Conservation (phyloP, 2,797 vertebrate genomes). For the Pangasius macronema region DNA sequence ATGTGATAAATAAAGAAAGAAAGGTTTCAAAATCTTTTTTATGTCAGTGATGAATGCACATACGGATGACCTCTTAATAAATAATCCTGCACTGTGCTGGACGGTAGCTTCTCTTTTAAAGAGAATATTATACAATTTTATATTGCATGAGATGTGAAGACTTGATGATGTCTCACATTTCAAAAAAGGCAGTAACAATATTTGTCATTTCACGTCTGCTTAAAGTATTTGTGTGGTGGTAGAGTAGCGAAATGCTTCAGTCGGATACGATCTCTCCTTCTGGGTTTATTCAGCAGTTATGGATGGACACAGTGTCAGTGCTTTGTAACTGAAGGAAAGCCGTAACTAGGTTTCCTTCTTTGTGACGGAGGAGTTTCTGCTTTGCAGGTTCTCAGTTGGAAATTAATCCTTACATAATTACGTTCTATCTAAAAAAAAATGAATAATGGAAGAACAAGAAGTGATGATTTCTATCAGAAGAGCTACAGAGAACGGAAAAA, state of each 20-base stretch:
- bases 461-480: not conserved
- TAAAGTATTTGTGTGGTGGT: not conserved
- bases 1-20: constrained; percentile 69
- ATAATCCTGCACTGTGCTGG: not conserved
- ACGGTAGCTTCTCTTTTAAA: not conserved
- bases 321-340: not conserved
- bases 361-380: not conserved
- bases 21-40: constrained; percentile 64
- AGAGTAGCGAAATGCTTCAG: not conserved
- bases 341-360: not conserved
- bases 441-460: not conserved
- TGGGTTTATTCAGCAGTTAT: not conserved
- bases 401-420: not conserved
- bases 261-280: not conserved
- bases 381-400: not conserved
- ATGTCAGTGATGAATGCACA: constrained; percentile 74
- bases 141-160: not conserved
- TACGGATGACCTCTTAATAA: not conserved
- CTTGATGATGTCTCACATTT: not conserved
- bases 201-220: not conserved
- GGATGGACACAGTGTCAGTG: not conserved
- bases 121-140: not conserved
- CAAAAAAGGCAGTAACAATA: not conserved
- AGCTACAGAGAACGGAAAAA: not conserved
- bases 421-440: not conserved